Conservation (phyloP, 2,113 vertebrate species). For the Meles meles region DNA sequence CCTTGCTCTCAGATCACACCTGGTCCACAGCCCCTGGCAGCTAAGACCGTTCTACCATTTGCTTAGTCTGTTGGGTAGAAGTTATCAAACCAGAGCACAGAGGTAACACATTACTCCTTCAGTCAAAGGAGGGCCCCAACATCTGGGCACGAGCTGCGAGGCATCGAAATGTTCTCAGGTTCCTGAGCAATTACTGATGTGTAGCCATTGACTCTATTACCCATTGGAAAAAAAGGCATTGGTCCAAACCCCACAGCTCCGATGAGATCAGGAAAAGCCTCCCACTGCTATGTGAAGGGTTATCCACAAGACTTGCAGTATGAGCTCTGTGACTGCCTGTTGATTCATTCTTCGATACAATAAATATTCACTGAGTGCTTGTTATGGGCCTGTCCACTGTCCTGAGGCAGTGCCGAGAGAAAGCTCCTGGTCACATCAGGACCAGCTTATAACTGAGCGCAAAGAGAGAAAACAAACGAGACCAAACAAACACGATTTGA, state of each 20-base stretch:
- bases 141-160: background rate
- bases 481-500: background rate
- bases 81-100: background rate
- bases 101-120: background rate
- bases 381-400: background rate
- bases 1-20: background rate
- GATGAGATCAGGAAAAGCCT: background rate
- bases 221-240: background rate
- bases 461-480: background rate
- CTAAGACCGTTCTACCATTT: too few species aligned
- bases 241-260: background rate
- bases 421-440: too few species aligned
- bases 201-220: background rate
- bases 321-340: background rate
- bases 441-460: background rate
- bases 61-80: background rate
- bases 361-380: background rate
- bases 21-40: background rate
- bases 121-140: background rate
- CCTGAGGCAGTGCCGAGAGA: background rate
- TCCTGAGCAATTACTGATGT: background rate
- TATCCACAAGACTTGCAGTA: background rate
- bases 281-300: fast-evolving
- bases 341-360: background rate
- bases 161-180: background rate